These are phyloP conservation scores for Agapornis roseicollis DNA, from an alignment of 2,113 vertebrate species.

Conservation along the genomic window DNA sequence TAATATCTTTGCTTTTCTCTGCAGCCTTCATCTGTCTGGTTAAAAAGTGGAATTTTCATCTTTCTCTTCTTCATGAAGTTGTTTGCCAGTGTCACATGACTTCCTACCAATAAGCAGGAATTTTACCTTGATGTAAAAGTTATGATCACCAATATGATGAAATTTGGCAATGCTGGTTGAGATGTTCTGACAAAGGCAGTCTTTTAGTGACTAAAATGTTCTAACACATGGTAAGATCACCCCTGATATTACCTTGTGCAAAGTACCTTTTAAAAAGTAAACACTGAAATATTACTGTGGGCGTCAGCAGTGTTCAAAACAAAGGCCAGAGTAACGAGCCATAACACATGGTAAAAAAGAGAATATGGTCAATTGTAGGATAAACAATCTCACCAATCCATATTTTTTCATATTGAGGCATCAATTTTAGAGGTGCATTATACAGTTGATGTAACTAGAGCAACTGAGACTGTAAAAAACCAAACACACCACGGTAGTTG, in stretches of 20 bases:
- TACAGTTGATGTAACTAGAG: neutral
- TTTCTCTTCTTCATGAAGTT: neutral
- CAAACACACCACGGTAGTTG: neutral
- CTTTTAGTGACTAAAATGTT: neutral
- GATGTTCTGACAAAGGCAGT: neutral
- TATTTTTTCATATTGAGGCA: neutral
- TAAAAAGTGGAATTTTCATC: neutral
- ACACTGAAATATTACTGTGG: neutral
- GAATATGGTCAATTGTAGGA: neutral
- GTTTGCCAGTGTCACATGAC: neutral
- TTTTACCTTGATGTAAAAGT: neutral
- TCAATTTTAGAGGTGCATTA: neutral
- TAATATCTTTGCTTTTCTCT: neutral
- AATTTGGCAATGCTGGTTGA: neutral
- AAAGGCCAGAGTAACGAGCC: neutral
- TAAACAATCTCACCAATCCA: neutral
- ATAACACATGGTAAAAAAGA: neutral
- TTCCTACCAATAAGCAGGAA: neutral
- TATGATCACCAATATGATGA: neutral
- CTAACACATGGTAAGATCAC: neutral
- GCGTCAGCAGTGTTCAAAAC: neutral
- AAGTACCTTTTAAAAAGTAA: neutral
- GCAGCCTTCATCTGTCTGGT: neutral
- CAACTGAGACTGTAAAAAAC: neutral
- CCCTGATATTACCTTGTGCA: neutral